Conservation (phyloP, 2,797 vertebrate species). For the Selene dorsalis region DNA sequence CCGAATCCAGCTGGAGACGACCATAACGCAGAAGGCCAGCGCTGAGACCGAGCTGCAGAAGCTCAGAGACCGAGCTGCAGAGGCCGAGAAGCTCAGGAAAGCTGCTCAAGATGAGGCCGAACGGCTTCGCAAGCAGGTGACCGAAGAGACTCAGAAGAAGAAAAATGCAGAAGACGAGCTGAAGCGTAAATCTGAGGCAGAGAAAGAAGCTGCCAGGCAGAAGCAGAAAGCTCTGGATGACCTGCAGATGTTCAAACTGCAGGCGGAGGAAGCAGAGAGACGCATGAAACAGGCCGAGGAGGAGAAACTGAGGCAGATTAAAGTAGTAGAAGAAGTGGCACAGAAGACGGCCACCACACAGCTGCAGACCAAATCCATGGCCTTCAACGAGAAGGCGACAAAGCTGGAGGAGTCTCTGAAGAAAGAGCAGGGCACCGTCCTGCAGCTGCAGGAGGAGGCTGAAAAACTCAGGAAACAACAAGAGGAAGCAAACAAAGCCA, state of each 20-base stretch:
- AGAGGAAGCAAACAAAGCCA: slow-evolving; percentile 87
- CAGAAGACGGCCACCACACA: slow-evolving; percentile 87
- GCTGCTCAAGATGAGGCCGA: slow-evolving; percentile 94
- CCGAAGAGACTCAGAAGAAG: slow-evolving; percentile 94
- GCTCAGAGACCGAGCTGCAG: slow-evolving; percentile 85
- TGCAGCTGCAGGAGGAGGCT: slow-evolving; percentile 93
- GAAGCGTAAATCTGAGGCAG: slow-evolving; percentile 89
- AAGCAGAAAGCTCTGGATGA: slow-evolving; percentile 93
- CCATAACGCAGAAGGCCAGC: slow-evolving; percentile 85
- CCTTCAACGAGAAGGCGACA: slow-evolving; percentile 86
- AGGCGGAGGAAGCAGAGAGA: slow-evolving; percentile 93
- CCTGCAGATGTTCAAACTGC: slow-evolving; percentile 89
- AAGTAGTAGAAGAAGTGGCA: slow-evolving; percentile 90
- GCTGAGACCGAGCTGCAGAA: slow-evolving; percentile 89
- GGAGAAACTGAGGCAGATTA: slow-evolving; percentile 91
- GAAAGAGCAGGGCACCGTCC: slow-evolving; percentile 90
- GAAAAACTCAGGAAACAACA: slow-evolving; percentile 89
- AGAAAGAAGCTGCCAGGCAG: slow-evolving; percentile 91
- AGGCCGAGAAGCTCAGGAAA: slow-evolving; percentile 90
- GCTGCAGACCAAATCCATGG: slow-evolving; percentile 87
- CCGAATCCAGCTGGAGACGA: slow-evolving; percentile 90
- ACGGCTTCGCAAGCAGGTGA: slow-evolving; percentile 91
- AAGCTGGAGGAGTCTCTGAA: slow-evolving; percentile 92
- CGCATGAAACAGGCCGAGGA: slow-evolving; percentile 92
- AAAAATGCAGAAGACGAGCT: slow-evolving; percentile 93